A percentile compares a stretch with the other conserved stretches of the same genome.
These are phyloP conservation scores for Hyperopisus bebe DNA, from an alignment of 2,113 vertebrate species.

Conservation along the genomic window DNA sequence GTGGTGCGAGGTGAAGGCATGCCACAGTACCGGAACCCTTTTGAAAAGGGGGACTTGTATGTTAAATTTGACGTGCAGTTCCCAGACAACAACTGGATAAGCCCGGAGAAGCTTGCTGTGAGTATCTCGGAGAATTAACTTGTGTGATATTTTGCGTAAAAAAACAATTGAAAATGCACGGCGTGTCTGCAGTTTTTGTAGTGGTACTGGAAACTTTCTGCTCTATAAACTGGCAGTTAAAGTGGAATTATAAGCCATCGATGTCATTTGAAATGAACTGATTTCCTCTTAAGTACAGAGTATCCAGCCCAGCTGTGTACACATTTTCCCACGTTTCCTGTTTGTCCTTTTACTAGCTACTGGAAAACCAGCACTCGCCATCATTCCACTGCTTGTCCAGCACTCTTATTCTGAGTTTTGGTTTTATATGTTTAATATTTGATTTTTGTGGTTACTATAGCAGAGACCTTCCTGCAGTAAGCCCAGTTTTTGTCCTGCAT, in stretches of 20 bases:
- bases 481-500: neutral
- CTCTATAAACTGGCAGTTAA: neutral
- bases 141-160: neutral
- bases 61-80: constrained; percentile 97
- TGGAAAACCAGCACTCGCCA: neutral
- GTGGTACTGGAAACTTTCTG: neutral
- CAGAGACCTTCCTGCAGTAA: neutral
- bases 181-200: neutral
- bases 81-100: constrained; percentile 97
- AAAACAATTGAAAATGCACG: neutral
- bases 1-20: constrained; percentile 93
- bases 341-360: neutral
- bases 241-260: neutral
- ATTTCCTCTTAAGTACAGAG: neutral
- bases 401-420: neutral
- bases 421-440: neutral
- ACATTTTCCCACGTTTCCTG: neutral
- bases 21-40: constrained; percentile 97
- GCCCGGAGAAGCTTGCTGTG: constrained; percentile 88
- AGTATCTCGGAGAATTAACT: constrained; percentile 45
- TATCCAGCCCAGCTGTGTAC: neutral
- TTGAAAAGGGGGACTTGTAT: constrained; percentile 96
- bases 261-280: neutral
- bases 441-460: neutral
- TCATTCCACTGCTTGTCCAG: neutral